Percentiles rank a stretch among this genome's conserved stretches.
Conservation (phyloP, 2,797 vertebrate genomes). For the Dryobates pubescens region DNA sequence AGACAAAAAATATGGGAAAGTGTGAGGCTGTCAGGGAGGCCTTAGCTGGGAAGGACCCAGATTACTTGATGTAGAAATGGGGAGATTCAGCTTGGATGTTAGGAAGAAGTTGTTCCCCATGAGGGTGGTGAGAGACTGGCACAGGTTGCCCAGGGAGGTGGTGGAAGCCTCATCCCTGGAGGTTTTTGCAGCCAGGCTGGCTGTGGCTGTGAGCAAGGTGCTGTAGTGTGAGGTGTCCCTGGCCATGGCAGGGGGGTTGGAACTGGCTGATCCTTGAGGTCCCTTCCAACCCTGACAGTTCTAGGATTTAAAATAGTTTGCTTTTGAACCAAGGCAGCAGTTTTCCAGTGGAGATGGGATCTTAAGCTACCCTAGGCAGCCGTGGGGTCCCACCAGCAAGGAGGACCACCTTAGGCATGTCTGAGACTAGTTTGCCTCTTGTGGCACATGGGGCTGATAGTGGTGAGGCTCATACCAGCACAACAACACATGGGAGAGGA, state of each 20-base stretch:
- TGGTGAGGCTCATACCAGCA: neutral
- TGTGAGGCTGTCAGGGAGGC: neutral
- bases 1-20: neutral
- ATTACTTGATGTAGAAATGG: neutral
- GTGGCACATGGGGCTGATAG: fast-evolving
- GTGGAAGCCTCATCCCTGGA: too few species aligned
- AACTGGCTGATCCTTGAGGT: too few species aligned
- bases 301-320: neutral
- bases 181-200: too few species aligned
- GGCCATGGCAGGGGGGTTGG: too few species aligned
- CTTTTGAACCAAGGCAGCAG: neutral
- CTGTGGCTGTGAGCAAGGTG: too few species aligned
- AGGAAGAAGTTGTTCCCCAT: too few species aligned
- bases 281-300: too few species aligned
- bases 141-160: too few species aligned
- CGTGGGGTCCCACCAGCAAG: neutral
- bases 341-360: neutral
- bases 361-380: neutral
- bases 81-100: too few species aligned
- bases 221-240: too few species aligned
- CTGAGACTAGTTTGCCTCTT: neutral
- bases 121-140: too few species aligned
- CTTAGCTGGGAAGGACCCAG: neutral
- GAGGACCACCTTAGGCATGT: neutral
- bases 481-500: neutral